Conservation (phyloP, 2,888 invertebrate genomes). For the Leptinotarsa rubiginosa region DNA sequence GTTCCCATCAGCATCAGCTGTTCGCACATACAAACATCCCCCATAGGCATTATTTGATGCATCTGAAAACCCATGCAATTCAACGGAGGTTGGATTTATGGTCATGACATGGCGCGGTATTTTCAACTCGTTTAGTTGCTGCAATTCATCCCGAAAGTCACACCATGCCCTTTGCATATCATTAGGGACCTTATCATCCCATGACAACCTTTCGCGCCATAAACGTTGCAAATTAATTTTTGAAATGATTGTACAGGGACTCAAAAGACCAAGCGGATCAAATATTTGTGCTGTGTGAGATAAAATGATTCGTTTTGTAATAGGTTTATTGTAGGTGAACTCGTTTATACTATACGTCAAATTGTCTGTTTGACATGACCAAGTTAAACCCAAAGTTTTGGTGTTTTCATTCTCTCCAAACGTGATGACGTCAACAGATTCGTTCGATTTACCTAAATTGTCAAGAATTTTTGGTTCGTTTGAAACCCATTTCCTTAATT, state of each 20-base stretch:
- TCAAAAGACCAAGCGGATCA: conserved; percentile 42
- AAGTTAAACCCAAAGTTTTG: conserved; percentile 9
- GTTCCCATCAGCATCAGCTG: too few relatives aligned
- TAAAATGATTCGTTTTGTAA: conserved; percentile 18
- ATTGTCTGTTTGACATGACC: too few relatives aligned
- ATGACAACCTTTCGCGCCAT: conserved; percentile 36
- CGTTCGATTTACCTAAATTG: too few relatives aligned
- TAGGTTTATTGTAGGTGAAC: too few relatives aligned
- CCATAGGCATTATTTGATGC: conserved; percentile 25
- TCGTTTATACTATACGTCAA: too few relatives aligned
- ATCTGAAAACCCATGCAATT: conserved; percentile 34
- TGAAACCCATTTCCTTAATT: conserved; percentile 6
- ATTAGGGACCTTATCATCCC: conserved; percentile 42
- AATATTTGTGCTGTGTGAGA: neutral
- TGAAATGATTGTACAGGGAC: conserved; percentile 34
- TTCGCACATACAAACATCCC: conserved; percentile 29
- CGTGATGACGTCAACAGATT: too few relatives aligned
- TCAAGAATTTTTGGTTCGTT: conserved; percentile 6
- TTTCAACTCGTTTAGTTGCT: conserved; percentile 10
- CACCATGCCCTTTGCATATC: conserved; percentile 22
- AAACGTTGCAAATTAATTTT: conserved; percentile 43
- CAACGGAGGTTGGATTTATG: conserved; percentile 9
- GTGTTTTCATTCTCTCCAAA: conserved; percentile 16
- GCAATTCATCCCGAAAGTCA: too few relatives aligned
- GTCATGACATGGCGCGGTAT: conserved; percentile 18